Evolutionary conservation across 2,888 invertebrate genomes (phyloP).

Genomic region (Patella depressa): DNA sequence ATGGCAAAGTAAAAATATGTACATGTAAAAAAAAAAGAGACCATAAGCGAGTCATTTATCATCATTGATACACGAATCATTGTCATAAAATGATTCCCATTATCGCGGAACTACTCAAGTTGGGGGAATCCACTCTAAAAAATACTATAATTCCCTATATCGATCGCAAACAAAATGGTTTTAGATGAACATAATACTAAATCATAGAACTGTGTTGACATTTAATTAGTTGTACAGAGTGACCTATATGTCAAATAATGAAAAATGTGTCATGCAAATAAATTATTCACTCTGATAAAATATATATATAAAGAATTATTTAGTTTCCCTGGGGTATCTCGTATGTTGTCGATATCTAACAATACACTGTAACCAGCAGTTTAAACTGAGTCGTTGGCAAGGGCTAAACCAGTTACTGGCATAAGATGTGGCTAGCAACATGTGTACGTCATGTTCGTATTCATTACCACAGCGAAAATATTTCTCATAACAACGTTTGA

Average conservation of each 20-base stretch:
- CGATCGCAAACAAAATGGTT: too few species aligned
- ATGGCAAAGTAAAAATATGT: too few species aligned
- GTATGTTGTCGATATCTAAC: slow-evolving; percentile 46
- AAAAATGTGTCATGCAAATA: too few species aligned
- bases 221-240: neutral
- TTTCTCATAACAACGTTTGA: slow-evolving; percentile 61
- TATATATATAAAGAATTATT: neutral
- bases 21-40: too few species aligned
- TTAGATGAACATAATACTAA: too few species aligned
- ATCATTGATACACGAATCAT: too few species aligned
- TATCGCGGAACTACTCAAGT: too few species aligned
- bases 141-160: too few species aligned
- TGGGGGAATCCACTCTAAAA: too few species aligned
- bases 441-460: slow-evolving; percentile 63
- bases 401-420: slow-evolving; percentile 67
- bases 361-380: slow-evolving; percentile 62
- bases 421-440: slow-evolving; percentile 66
- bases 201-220: neutral
- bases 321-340: slow-evolving; percentile 5
- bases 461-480: slow-evolving; percentile 51
- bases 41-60: too few species aligned
- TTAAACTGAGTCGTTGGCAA: slow-evolving; percentile 52
- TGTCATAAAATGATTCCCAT: too few species aligned
- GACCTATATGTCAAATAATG: neutral
- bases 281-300: neutral